A percentile compares a stretch with the other conserved stretches of the same genome.
Evolutionary conservation across 2,888 invertebrate species (phyloP).

Genomic region (Mystacides longicornis): DNA sequence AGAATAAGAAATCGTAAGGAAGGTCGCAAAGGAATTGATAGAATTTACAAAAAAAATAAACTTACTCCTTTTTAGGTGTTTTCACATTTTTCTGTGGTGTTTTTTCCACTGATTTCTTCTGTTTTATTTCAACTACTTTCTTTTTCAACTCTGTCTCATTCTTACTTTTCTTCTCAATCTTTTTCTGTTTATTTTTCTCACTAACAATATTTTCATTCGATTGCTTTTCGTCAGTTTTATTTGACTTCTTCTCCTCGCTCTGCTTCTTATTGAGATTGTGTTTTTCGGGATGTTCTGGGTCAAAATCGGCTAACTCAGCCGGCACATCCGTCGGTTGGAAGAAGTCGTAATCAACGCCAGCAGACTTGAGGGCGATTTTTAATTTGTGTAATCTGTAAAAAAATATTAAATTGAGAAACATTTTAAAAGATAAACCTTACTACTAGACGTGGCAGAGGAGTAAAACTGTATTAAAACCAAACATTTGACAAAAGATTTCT

Average conservation of each 20-base stretch:
- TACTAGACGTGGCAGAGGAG: no score
- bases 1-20: no score
- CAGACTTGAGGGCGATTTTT: conserved; percentile 39
- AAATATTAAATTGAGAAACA: no score
- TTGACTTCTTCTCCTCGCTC: not conserved
- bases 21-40: no score
- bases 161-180: conserved; percentile 11
- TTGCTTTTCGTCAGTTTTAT: not conserved
- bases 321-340: conserved; percentile 47
- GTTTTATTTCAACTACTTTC: not conserved
- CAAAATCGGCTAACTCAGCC: conserved; percentile 25
- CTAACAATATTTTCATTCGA: not conserved
- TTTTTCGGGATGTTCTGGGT: not conserved
- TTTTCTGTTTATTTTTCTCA: conserved; percentile 1
- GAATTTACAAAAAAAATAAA: not conserved
- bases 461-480: no score
- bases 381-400: conserved; percentile 39
- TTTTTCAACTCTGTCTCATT: conserved; percentile 7
- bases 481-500: no score
- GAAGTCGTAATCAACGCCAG: conserved; percentile 49
- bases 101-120: no score
- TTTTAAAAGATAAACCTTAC: no score
- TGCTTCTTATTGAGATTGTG: not conserved
- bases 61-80: no score
- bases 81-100: not conserved